Evolutionary conservation across 1,140 invertebrate genomes (phyloP).

Genomic region (Antheraea mylitta): DNA sequence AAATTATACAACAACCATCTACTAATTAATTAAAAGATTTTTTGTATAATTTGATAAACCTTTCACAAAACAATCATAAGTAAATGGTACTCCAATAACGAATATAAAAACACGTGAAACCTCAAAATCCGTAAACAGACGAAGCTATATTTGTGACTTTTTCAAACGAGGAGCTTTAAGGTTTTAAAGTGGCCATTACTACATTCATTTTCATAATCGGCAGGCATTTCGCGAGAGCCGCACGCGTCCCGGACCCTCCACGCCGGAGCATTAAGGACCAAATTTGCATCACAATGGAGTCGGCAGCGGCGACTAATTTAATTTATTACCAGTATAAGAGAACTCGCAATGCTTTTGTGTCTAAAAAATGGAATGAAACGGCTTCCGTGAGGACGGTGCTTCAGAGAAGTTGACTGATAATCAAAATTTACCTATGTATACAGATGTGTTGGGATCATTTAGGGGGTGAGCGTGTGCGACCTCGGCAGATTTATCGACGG

Average conservation of each 20-base stretch:
- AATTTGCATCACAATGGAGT: constrained; percentile 14
- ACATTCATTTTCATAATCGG: constrained; percentile 15
- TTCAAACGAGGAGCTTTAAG: constrained; percentile 1
- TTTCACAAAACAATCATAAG: no score
- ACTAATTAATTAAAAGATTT: no score
- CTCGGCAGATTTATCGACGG: no score
- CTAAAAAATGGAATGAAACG: constrained; percentile 6
- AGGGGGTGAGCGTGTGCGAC: no score
- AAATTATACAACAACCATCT: no score
- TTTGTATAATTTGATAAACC: no score
- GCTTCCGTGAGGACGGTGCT: not conserved
- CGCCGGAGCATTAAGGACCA: constrained; percentile 8
- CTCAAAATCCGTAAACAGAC: not conserved
- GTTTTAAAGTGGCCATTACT: constrained; percentile 6
- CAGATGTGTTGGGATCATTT: no score
- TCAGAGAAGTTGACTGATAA: not conserved
- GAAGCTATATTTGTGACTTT: not conserved
- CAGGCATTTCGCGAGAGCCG: not conserved
- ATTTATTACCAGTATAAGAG: constrained; percentile 11
- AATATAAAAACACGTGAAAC: not conserved
- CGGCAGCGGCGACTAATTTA: constrained; percentile 12
- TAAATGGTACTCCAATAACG: no score
- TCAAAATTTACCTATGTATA: not conserved
- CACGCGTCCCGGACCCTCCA: not conserved
- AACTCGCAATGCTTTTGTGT: constrained; percentile 8